These are phyloP conservation scores for Lacerta viridis DNA, from an alignment of 2,797 vertebrate genomes.

Conservation along the genomic window DNA sequence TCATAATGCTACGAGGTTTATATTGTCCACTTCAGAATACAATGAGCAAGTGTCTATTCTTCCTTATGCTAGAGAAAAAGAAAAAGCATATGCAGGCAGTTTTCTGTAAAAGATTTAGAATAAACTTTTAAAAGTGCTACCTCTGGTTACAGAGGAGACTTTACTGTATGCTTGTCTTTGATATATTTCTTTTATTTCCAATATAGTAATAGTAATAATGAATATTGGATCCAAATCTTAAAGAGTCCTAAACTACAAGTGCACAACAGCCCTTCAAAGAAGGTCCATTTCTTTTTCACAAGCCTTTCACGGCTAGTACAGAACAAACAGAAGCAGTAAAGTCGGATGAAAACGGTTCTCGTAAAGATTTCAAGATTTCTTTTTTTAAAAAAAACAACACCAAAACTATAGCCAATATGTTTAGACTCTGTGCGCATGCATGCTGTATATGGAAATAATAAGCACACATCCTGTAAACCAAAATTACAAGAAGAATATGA, in stretches of 20 bases:
- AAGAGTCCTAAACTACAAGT: no score
- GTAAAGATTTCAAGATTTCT: conserved; percentile 2
- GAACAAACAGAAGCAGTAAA: background rate
- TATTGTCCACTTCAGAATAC: background rate
- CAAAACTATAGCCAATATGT: background rate
- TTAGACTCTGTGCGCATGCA: background rate
- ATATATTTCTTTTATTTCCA: background rate
- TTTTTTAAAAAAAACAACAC: no score
- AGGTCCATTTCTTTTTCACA: background rate
- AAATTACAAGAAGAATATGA: conserved; percentile 67
- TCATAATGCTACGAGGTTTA: background rate
- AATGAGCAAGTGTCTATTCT: background rate
- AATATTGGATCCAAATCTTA: background rate
- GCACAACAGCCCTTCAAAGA: background rate
- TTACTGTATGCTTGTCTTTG: background rate
- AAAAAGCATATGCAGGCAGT: background rate
- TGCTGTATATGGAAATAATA: conserved; percentile 43
- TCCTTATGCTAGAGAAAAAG: background rate
- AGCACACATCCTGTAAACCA: conserved; percentile 68
- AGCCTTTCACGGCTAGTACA: background rate
- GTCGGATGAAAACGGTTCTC: background rate
- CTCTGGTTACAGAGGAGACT: background rate
- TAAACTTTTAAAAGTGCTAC: background rate
- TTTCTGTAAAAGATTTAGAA: background rate
- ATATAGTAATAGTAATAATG: background rate